Conservation (phyloP, 2,888 invertebrate genomes). For the Pseudococcus longispinus region DNA sequence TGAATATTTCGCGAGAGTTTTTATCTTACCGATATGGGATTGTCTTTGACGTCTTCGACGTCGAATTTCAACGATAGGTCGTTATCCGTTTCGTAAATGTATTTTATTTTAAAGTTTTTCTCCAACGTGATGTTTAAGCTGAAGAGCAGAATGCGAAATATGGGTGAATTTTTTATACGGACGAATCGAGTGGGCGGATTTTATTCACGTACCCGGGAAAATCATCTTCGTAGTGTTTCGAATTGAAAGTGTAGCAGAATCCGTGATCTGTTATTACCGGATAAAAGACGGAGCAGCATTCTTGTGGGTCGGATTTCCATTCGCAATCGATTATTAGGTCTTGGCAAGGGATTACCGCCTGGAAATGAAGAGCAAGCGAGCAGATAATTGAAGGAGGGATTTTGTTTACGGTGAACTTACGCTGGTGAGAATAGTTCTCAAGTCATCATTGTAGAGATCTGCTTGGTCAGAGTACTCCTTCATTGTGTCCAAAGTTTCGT, state of each 20-base stretch:
- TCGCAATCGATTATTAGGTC: slow-evolving; percentile 70
- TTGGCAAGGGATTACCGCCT: slow-evolving; percentile 71
- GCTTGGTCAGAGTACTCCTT: slow-evolving; percentile 59
- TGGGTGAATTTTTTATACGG: neutral
- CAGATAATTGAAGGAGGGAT: no score
- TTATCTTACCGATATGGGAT: slow-evolving; percentile 58
- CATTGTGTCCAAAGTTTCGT: slow-evolving; percentile 61
- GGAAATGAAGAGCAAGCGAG: neutral
- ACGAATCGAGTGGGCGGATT: neutral
- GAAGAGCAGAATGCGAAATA: slow-evolving; percentile 11
- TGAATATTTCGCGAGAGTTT: neutral
- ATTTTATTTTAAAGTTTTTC: slow-evolving; percentile 61
- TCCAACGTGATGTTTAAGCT: slow-evolving; percentile 53
- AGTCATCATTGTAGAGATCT: slow-evolving; percentile 60
- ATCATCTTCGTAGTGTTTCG: slow-evolving; percentile 67
- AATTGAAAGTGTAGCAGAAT: slow-evolving; percentile 77
- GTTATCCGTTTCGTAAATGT: slow-evolving; percentile 72
- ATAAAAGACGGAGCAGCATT: slow-evolving; percentile 72
- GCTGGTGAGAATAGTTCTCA: slow-evolving; percentile 61
- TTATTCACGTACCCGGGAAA: slow-evolving; percentile 67
- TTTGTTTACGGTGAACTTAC: no score
- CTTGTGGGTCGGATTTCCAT: slow-evolving; percentile 72
- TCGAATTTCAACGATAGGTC: slow-evolving; percentile 72
- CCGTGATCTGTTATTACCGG: slow-evolving; percentile 79
- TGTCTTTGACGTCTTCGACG: slow-evolving; percentile 61